Base-by-base conservation (phyloP, 2,113 vertebrate species). In the Chascanopsetta lugubris region DNA sequence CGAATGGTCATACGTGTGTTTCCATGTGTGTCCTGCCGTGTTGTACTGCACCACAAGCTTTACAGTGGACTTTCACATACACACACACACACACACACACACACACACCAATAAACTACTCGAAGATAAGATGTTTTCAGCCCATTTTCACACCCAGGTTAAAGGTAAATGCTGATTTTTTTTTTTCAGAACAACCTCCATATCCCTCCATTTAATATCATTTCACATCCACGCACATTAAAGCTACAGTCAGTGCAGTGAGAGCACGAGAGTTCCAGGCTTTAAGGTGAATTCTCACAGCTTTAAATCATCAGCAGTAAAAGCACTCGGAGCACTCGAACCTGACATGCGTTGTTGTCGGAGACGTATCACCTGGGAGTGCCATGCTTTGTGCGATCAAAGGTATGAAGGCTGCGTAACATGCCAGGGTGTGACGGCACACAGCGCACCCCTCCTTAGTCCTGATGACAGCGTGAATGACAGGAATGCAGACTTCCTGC, bases 331-430 rank as follows among this genome's bases (percentile, higher is more conserved):
- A 26, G 17, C 25, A 73, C 15, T 21, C 26, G 12, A 51, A 48
- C n/a, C 36, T 9, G 4, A 40, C n/a, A 59, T 38, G 61, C 13
- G 18, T 5, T 5, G 5, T 1, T 45, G 46, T 50, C 42, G 69
- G 60, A 36, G 6, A 42, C 25, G 4, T 6, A 18, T 12, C 34
- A 36, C 2, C 6, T 58, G 61, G 89, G 87, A 60, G 87, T 85
- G 85, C 7, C 69, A 0, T 48, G 55, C 59, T 38, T 34, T 47
- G 30, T 11, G 10, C 3, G 18, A 57, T 63, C 17, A 59, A 54
- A 89, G 50, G 73, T 74, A 86, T 85, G 78, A 76, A 66, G 43
- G 21, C 43, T 76, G 36, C 80, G 88, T 91, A 85, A 68, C 86
- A 69, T 1, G 7, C 17, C 15, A 22, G 80, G 90, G 90, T 83